Evolutionary conservation across 2,797 vertebrate species (phyloP), one percentile per base, ranked within the genome.

Genomic region (Anabas testudineus): DNA sequence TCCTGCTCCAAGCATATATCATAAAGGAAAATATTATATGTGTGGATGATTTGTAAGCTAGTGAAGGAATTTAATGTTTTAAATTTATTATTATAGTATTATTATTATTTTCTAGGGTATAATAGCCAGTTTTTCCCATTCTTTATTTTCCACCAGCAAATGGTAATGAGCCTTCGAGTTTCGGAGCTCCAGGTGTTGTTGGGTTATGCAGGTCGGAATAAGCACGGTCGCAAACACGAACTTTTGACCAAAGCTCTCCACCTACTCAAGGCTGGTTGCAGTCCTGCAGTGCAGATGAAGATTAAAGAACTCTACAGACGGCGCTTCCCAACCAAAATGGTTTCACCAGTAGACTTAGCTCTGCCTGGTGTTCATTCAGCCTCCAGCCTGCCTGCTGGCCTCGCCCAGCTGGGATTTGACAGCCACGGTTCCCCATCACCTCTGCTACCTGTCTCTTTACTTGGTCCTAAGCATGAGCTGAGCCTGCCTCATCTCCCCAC

Each of bases 101-200:
- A n/a, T n/a, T n/a, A n/a, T n/a, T n/a, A n/a, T 64, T 74, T 59
- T 46, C 24, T 34, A 41, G 30, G 16, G 10, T 81, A 41, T 82
- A 72, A 73, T 62, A 68, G n/a, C 64, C 9, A 7, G 18, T 71
- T 76, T 71, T 83, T 54, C 52, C 24, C 53, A 36, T 57, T 78
- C 36, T 86, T 81, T 1, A 15, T 81, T 71, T 89, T 71, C 62
- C 48, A 67, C 81, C 94, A 99, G 98, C 98, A 99, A 99, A 99
- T 99, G 98, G 97, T 99, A 92, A 99, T 99, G 97, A 99, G 98
- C 96, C 97, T 99, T 93, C 94, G 98, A 93, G 98, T 99, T 85
- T 99, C 98, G 87, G 98, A 99, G 91, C 96, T 99, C 84, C 98
- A 99, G 93, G 98, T 99, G 85, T 96, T 99, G 84, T 94, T 99